Evolutionary conservation across 2,113 vertebrate species (phyloP), one percentile per base, ranked within the genome.

Genomic region (Thalassoma bifasciatum): DNA sequence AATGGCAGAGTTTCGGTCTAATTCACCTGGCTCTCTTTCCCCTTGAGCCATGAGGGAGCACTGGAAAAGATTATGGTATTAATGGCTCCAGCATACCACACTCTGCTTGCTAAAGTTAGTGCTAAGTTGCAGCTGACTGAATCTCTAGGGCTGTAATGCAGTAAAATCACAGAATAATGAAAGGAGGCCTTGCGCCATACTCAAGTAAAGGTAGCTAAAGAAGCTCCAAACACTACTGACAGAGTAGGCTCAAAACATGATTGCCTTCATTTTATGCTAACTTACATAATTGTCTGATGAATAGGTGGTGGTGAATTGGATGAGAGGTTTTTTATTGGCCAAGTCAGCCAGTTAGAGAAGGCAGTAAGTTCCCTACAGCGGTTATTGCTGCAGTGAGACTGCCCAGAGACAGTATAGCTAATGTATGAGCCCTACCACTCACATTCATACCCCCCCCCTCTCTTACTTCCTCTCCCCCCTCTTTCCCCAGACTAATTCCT

Each of bases 321-420:
- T 79, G 86, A 86, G 70, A 82, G 86, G 30, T 77, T 85, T 46
- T 91, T 91, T 86, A 87, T 91, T 88, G 83, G 90, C 82, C 51
- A 84, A 86, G 80, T 89, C 76, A 88, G 88, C 85, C 83, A 66
- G 84, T 83, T 84, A 87, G 79, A 83, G 72, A 81, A 86, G 87
- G 87, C 87, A 72, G 78, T 56, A 85, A 86, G 86, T 89, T 91
- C 91, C 89, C 84, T 84, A 83, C 80, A 91, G 88, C 73, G 65
- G 75, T 83, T 79, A 89, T 78, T 92, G 90, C 92, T 93, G 92
- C 93, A 93, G 91, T 92, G 82, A 92, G 86, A 75, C 90, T 90
- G 88, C 92, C 89, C 88, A 91, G 89, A 92, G 88, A 92, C 92
- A 93, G 91, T 91, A 92, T 89, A 90, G 91, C 86, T 85, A 92